Evolutionary conservation across 1,140 invertebrate species (phyloP).

Genomic region (Drosophila cardini): DNA sequence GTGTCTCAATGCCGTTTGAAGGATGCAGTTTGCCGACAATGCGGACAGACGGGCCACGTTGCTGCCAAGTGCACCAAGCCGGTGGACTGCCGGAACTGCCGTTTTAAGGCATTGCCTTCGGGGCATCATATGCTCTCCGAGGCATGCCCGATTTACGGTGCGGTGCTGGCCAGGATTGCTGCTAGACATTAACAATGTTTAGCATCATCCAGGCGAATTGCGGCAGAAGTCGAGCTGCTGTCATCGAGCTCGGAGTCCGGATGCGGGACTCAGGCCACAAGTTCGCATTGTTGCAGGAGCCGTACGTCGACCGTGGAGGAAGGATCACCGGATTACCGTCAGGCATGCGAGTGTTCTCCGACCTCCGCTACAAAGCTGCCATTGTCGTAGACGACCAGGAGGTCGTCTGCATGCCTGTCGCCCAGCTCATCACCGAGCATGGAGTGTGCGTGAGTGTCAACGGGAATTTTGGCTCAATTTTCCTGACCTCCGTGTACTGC

Average conservation of each 20-base stretch:
- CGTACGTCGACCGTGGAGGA: background rate
- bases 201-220: constrained; percentile 20
- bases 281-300: constrained; percentile 1
- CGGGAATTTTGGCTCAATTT: constrained; percentile 1
- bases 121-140: constrained; percentile 4
- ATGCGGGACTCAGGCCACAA: background rate
- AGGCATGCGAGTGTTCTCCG: constrained; percentile 1
- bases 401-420: constrained; percentile 15
- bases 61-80: background rate
- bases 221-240: constrained; percentile 2
- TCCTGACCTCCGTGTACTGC: background rate
- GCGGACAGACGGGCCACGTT: constrained; percentile 8
- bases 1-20: too few species aligned
- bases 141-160: background rate
- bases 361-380: constrained; percentile 2
- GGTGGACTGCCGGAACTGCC: too few species aligned
- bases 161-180: background rate
- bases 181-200: constrained; percentile 27
- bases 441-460: constrained; percentile 4
- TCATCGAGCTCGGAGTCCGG: constrained; percentile 16
- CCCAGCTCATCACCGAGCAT: constrained; percentile 7
- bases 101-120: background rate
- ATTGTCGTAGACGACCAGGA: constrained; percentile 9
- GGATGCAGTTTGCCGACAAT: constrained; percentile 11
- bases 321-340: background rate